phyloP scores from a whole-genome alignment of 2,113 vertebrate genomes.

The Cyprinus carpio region DNA sequence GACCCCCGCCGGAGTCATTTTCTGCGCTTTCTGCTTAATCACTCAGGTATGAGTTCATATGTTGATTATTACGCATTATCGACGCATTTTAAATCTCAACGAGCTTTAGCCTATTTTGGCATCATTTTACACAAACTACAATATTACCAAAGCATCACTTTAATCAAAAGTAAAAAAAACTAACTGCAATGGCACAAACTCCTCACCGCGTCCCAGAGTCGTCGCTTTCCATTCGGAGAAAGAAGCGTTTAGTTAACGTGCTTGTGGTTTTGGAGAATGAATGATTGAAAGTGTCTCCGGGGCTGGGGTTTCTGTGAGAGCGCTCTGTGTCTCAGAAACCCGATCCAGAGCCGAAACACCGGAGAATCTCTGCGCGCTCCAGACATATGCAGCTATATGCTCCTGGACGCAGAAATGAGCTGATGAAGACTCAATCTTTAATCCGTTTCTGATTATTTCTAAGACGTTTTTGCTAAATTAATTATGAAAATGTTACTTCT shows the following conservation, averaged over 20 bases:
- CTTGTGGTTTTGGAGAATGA: constrained; percentile 52
- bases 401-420: no score
- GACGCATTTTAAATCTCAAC: no score
- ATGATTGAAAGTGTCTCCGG: constrained; percentile 64
- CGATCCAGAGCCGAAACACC: constrained; percentile 25
- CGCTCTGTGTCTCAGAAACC: constrained; percentile 56
- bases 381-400: no score
- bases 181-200: not conserved
- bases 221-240: not conserved
- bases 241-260: not conserved
- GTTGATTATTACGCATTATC: not conserved
- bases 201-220: no score
- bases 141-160: no score
- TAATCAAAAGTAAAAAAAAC: no score
- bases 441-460: no score
- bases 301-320: constrained; percentile 64
- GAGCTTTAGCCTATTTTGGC: no score
- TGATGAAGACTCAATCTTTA: no score
- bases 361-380: not conserved
- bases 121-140: no score
- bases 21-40: constrained; percentile 71
- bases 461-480: no score
- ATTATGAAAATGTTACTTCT: no score
- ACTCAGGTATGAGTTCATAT: constrained; percentile 68
- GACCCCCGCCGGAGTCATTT: constrained; percentile 66